Base-by-base conservation (phyloP, 2,888 invertebrate genomes). In the Homarus gammarus region DNA sequence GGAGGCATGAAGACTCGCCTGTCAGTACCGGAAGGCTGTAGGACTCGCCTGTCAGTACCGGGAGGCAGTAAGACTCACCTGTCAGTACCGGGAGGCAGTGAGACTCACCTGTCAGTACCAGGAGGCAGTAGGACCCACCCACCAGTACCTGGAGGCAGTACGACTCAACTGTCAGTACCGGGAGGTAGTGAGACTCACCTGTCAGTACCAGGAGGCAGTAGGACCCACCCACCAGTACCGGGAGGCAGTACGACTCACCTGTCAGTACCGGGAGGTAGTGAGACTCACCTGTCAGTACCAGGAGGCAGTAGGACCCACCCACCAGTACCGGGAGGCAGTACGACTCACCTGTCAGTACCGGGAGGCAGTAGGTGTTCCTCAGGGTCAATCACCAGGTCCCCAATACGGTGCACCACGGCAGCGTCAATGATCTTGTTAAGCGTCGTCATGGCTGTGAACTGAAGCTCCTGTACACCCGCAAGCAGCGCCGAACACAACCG, bases 341-440 rank as follows among this genome's bases (percentile, higher is more conserved):
- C 6, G 36, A 73, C 73, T 49, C 27, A 84, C 89, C 77, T 84
- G 68, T 89, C 84, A 68, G 70, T 36, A 72, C 77, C 83, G 2
- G 90, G 87, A 0, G 90, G 89, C 8, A 85, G 77, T 3, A 91
- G 85, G 72, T 78, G 90, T 72, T 72, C 44, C 27, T 81, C 88
- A 78, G 89, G 92, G 92, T 92, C 93, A 92, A 92, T 92, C 92
- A 90, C 93, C 93, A 22, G 93, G 93, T 88, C 94, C 93, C 70
- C 93, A 92, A 92, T 94, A 93, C 94, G 93, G 93, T 95, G 93
- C 92, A 94, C 94, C 81, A 95, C 93, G 90, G 94, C 94, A 38
- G 94, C 94, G 93, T 96, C 96, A 85, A 96, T 94, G 82, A 95
- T 94, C 93, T 95, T 95, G 93, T 96, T 96, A 92, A 96, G 94